These are phyloP conservation scores for Pachliopta kotzebuea DNA, from an alignment of 2,888 invertebrate species.

Conservation along the genomic window DNA sequence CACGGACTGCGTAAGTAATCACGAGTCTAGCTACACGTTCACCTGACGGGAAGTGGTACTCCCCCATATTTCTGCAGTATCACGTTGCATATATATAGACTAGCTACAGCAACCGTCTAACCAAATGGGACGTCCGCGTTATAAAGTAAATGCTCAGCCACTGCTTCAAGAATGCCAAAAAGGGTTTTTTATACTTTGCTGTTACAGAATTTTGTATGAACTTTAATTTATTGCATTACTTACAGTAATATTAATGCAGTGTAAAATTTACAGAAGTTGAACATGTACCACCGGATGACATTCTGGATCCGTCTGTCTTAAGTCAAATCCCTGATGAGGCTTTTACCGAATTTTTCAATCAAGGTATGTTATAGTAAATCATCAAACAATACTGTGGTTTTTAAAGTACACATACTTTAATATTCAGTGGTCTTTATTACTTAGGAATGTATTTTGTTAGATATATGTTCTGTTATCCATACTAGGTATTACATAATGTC, in stretches of 20 bases:
- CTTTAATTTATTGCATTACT: background rate
- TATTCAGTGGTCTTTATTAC: background rate
- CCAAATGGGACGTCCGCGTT: too few relatives aligned
- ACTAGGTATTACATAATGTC: background rate
- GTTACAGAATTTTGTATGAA: background rate
- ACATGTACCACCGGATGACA: constrained; percentile 82
- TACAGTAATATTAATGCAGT: background rate
- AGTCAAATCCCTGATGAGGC: constrained; percentile 75
- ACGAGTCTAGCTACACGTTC: too few relatives aligned
- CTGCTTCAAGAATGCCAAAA: too few relatives aligned
- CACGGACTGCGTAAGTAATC: constrained; percentile 66
- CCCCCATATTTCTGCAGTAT: too few relatives aligned
- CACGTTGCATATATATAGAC: too few relatives aligned
- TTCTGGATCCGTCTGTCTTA: constrained; percentile 76
- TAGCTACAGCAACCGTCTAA: too few relatives aligned
- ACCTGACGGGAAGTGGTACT: too few relatives aligned
- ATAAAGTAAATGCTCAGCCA: too few relatives aligned
- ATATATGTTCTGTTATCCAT: background rate
- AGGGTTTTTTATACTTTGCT: too few relatives aligned
- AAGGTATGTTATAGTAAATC: constrained; percentile 59
- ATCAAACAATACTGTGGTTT: background rate
- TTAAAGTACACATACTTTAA: background rate
- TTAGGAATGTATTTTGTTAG: background rate
- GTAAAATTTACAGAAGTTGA: constrained; percentile 71
- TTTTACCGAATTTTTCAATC: constrained; percentile 82